Conservation (phyloP, 2,888 invertebrate genomes). For the Conistra vaccinii region DNA sequence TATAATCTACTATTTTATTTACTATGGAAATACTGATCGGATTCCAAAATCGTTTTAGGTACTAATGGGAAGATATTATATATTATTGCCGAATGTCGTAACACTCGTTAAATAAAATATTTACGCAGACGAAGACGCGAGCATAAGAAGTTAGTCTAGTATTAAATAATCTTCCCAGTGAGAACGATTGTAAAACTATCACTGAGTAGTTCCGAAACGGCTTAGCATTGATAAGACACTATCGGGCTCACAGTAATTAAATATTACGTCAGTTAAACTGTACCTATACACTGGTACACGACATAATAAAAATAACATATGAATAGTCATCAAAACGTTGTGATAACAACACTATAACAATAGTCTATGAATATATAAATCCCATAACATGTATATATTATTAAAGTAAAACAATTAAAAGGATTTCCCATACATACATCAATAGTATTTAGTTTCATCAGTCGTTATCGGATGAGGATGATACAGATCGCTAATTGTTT, state of each 20-base stretch:
- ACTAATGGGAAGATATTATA: neutral
- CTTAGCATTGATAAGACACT: neutral
- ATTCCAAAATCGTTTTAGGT: neutral
- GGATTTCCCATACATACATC: constrained; percentile 35
- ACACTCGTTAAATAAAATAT: too few relatives aligned
- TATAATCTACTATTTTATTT: neutral
- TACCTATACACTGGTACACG: neutral
- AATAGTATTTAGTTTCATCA: constrained; percentile 51
- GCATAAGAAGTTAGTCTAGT: too few relatives aligned
- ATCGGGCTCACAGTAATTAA: neutral
- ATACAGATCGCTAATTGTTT: constrained; percentile 58
- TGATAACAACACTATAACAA: constrained; percentile 22
- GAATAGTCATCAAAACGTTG: neutral
- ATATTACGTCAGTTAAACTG: neutral
- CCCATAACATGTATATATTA: constrained; percentile 33
- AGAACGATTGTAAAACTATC: neutral
- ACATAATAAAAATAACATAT: neutral
- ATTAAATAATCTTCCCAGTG: neutral
- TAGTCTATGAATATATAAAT: constrained; percentile 5
- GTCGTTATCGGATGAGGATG: constrained; percentile 30
- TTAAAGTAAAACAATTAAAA: constrained; percentile 49
- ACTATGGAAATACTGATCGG: neutral
- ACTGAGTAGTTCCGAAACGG: neutral
- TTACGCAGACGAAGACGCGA: too few relatives aligned
- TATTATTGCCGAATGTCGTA: neutral